Conservation (phyloP, 2,888 invertebrate genomes). For the Ariolimax columbianus region DNA sequence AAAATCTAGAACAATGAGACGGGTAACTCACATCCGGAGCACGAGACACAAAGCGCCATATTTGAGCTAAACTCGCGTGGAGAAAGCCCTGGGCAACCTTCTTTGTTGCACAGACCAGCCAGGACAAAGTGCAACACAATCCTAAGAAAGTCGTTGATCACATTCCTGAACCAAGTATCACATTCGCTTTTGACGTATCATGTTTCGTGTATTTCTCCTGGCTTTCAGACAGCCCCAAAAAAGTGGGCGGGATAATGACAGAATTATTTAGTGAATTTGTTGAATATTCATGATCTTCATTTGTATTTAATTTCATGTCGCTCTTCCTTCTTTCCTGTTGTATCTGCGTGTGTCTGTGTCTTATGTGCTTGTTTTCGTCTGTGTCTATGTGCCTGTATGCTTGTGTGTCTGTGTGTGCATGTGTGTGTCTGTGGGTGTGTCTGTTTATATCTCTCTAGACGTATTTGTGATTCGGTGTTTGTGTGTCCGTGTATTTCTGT, state of each 20-base stretch:
- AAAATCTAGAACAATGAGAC: background rate
- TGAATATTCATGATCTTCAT: slow-evolving; percentile 16
- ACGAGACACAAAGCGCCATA: background rate
- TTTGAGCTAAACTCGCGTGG: background rate
- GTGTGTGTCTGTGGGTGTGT: too few species aligned
- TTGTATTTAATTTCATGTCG: too few species aligned
- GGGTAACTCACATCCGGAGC: background rate
- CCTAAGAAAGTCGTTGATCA: background rate
- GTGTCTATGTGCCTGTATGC: too few species aligned
- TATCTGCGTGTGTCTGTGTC: too few species aligned
- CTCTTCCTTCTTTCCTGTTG: too few species aligned
- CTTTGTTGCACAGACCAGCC: background rate
- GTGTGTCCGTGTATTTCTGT: too few species aligned
- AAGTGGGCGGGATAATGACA: slow-evolving; percentile 2
- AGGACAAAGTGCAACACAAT: slow-evolving; percentile 19
- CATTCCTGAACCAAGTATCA: background rate
- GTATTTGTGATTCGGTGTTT: too few species aligned
- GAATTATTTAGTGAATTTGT: background rate
- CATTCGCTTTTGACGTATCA: background rate
- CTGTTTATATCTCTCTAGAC: too few species aligned
- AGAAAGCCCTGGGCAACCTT: background rate
- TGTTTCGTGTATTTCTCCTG: background rate
- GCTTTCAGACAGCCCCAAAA: slow-evolving; percentile 4
- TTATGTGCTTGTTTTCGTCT: too few species aligned
- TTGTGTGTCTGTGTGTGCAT: too few species aligned